Evolutionary conservation across 2,888 invertebrate genomes (phyloP).

Genomic region (Pimpla rufipes): DNA sequence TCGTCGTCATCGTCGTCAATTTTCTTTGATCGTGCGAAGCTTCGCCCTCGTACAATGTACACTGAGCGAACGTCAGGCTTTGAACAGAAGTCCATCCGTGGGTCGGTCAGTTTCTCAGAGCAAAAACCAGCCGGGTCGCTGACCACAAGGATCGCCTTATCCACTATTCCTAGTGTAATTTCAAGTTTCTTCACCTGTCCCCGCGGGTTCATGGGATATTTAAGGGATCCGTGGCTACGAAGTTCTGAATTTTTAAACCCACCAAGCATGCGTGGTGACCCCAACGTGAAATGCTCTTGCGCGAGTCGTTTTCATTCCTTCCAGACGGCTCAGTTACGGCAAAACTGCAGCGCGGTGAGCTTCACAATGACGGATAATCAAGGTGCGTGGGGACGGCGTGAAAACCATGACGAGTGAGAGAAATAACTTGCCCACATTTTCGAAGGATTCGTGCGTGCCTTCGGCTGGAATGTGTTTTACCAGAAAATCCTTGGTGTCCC

Average conservation of each 20-base stretch:
- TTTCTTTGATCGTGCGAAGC: no score
- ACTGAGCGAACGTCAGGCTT: no score
- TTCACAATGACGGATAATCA: slow-evolving; percentile 38
- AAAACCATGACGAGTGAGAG: background rate
- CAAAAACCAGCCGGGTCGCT: no score
- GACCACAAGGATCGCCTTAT: no score
- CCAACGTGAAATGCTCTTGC: slow-evolving; percentile 10
- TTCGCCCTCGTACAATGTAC: no score
- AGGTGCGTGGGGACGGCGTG: slow-evolving; percentile 24
- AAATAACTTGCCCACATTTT: slow-evolving; percentile 19
- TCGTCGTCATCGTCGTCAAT: no score
- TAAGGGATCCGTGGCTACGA: no score
- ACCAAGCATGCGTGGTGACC: background rate
- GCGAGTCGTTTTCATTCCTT: slow-evolving; percentile 17
- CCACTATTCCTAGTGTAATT: no score
- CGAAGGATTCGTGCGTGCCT: slow-evolving; percentile 69
- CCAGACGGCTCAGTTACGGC: slow-evolving; percentile 28
- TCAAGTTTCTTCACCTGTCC: no score
- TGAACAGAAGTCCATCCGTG: no score
- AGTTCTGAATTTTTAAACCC: slow-evolving; percentile 17
- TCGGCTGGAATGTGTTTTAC: slow-evolving; percentile 73
- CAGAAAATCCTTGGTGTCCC: slow-evolving; percentile 71
- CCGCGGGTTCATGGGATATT: no score
- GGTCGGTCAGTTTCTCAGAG: no score
- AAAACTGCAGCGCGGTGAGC: slow-evolving; percentile 39